Conservation (phyloP, 2,888 invertebrate species). For the Polietes domitor region DNA sequence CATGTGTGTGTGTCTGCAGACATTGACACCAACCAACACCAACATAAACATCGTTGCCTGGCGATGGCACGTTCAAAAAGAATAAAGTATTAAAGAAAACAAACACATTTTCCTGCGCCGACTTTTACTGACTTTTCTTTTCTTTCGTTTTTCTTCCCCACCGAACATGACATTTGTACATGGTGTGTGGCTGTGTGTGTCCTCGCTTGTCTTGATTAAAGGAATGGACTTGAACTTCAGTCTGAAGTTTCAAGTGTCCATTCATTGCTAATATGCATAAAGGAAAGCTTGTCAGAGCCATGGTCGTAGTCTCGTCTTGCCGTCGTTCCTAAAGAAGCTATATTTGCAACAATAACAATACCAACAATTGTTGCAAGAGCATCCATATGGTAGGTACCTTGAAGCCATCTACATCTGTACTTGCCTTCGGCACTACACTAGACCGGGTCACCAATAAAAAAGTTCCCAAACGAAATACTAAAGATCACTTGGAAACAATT, state of each 20-base stretch:
- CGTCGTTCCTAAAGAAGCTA: neutral
- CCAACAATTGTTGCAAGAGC: neutral
- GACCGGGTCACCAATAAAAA: too few species aligned
- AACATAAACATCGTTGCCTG: neutral
- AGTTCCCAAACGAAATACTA: too few species aligned
- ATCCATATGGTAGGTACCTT: neutral
- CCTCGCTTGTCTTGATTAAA: neutral
- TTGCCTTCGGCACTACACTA: too few species aligned
- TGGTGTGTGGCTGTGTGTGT: neutral
- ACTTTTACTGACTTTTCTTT: constrained; percentile 11
- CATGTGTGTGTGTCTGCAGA: neutral
- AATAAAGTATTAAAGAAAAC: constrained; percentile 28
- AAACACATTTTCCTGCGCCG: constrained; percentile 7
- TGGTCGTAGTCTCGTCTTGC: neutral
- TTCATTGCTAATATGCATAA: neutral
- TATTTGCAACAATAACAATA: neutral
- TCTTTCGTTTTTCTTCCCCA: neutral
- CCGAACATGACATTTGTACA: constrained; percentile 1
- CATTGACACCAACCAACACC: constrained; percentile 9
- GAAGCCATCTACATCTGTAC: neutral
- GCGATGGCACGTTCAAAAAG: constrained; percentile 20
- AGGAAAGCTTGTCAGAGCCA: neutral
- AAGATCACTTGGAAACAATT: too few species aligned
- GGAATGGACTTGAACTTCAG: constrained; percentile 35
- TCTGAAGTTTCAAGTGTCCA: neutral